Base-by-base conservation (phyloP, 2,113 vertebrate genomes). In the Puntigrus tetrazona region DNA sequence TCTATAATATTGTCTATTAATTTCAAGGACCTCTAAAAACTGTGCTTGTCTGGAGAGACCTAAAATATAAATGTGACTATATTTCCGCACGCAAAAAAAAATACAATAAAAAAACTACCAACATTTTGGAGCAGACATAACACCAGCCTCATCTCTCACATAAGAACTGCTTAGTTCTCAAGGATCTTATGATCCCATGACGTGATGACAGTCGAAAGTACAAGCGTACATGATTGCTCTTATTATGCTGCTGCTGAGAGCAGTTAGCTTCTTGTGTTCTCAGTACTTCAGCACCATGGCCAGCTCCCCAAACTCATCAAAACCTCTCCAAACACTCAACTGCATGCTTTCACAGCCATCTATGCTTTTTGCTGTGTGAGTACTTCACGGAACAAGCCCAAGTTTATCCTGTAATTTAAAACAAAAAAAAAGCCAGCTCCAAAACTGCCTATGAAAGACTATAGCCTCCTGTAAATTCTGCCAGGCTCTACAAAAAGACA, bases 261-360 rank as follows among this genome's bases (percentile, higher is more conserved):
- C 38, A 29, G 29, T 73, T 65, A 34, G 29, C 72, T 81, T 57
- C 2, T 78, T 52, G 65, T 38, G 38, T 29, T 16, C 31, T 38
- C 20, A 55, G 57, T 74, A 73, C 81, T 90, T 91, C 88, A 92
- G 90, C 80, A 91, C 88, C 89, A 89, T 0, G 90, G 88, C 89
- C 87, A 92, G 92, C 89, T 34, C 74, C 81, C 18, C 38, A 80
- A 45, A 80, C 18, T 65, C 59, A 78, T 63, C 36, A 59, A 61
- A 78, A 20, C 36, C 77, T 18, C 59, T 80, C 78, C 27, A 80
- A 67, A 31, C 59, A 47, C 78, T 80, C 57, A 41, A 80, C 36
- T 1, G 59, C 78, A 50, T 0, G 27, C 27, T 47, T 80, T 45
- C 4, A 63, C 4, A 25, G n/a, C 55, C 36, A 79, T 79, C 77